Conservation (phyloP, 2,797 vertebrate genomes). For the Sebastes steindachneri region DNA sequence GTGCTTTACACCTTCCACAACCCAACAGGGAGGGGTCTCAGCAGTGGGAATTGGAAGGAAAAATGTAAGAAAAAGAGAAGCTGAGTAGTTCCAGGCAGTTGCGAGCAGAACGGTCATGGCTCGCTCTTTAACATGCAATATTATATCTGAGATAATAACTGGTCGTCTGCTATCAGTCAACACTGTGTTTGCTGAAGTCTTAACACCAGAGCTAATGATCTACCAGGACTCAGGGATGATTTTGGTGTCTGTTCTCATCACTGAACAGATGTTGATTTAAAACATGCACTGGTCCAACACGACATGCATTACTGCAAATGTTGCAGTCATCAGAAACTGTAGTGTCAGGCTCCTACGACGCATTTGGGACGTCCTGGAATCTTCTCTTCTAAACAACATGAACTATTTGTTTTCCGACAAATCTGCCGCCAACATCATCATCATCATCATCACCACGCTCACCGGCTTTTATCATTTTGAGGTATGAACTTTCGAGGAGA, state of each 20-base stretch:
- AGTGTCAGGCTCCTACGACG: background rate
- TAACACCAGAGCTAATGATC: background rate
- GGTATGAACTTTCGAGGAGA: conserved; percentile 48
- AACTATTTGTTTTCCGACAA: background rate
- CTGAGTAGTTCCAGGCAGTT: background rate
- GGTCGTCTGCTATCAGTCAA: conserved; percentile 1
- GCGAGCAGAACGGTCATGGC: background rate
- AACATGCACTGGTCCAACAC: background rate
- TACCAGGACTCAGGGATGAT: conserved; percentile 9
- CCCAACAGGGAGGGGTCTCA: too few relatives aligned
- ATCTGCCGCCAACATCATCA: conserved; percentile 7
- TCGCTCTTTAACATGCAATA: background rate
- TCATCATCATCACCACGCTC: background rate
- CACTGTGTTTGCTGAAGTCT: background rate
- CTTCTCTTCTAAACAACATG: background rate
- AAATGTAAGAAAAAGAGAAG: background rate
- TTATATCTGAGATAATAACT: background rate
- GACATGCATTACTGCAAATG: background rate
- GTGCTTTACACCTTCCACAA: too few relatives aligned
- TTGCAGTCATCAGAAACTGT: background rate
- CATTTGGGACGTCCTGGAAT: conserved; percentile 1
- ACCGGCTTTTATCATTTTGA: conserved; percentile 11
- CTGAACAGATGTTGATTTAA: background rate
- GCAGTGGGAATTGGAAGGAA: background rate
- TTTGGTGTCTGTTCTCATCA: background rate